Evolutionary conservation across 2,797 vertebrate genomes (phyloP).

Genomic region (Chelon auratus): DNA sequence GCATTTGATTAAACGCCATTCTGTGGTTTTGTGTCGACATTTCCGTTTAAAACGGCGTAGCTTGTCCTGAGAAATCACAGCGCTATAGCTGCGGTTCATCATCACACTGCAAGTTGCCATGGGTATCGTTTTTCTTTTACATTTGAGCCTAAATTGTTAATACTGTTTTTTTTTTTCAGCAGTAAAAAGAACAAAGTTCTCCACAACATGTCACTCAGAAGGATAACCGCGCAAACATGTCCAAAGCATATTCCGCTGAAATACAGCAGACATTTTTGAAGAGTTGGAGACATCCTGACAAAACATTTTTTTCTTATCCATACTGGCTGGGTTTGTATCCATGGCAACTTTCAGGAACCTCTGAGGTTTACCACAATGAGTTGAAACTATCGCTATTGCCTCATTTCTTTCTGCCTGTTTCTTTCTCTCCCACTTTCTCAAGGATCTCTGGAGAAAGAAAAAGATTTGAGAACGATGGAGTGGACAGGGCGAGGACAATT

Average conservation of each 20-base stretch:
- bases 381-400: slow-evolving; percentile 66
- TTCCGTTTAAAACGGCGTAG: slow-evolving; percentile 59
- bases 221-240: slow-evolving; percentile 20
- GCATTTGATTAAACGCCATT: slow-evolving; percentile 55
- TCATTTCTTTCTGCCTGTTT: slow-evolving; percentile 55
- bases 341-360: slow-evolving; percentile 75
- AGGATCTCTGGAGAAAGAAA: slow-evolving; percentile 73
- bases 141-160: slow-evolving; percentile 32
- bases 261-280: slow-evolving; percentile 47
- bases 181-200: slow-evolving; percentile 16
- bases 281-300: slow-evolving; percentile 48
- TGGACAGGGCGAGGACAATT: slow-evolving; percentile 69
- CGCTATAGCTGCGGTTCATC: slow-evolving; percentile 44
- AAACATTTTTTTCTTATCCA: slow-evolving; percentile 43
- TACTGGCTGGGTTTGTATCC: slow-evolving; percentile 68
- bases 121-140: slow-evolving; percentile 9
- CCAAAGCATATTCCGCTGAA: slow-evolving; percentile 31
- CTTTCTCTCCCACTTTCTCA: slow-evolving; percentile 58
- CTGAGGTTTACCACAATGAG: slow-evolving; percentile 61
- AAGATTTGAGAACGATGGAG: slow-evolving; percentile 69
- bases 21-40: slow-evolving; percentile 58
- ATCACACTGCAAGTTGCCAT: slow-evolving; percentile 36
- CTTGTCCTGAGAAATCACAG: slow-evolving; percentile 39
- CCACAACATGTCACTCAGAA: slow-evolving; percentile 10
- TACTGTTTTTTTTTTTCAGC: neutral